These are phyloP conservation scores for Alauda arvensis DNA, from an alignment of 2,797 vertebrate species.

Conservation along the genomic window DNA sequence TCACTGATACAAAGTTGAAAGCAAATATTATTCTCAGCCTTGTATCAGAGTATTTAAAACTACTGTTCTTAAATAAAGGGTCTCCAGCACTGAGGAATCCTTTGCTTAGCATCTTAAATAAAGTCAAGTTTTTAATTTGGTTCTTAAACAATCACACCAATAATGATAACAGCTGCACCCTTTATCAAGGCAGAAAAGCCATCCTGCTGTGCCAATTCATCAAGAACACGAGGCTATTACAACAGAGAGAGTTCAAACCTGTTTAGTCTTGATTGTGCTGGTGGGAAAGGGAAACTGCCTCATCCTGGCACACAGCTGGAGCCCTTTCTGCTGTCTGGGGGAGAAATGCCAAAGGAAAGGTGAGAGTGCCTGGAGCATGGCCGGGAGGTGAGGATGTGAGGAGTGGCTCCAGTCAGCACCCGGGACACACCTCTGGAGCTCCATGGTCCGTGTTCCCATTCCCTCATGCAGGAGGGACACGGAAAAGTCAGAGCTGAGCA, in stretches of 20 bases:
- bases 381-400: background rate
- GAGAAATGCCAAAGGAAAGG: background rate
- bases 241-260: background rate
- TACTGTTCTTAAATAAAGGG: background rate
- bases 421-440: background rate
- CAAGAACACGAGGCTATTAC: conserved; percentile 1
- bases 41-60: background rate
- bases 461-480: accelerated
- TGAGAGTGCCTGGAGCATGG: background rate
- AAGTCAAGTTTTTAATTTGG: conserved; percentile 5
- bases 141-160: conserved; percentile 12
- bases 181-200: conserved; percentile 19
- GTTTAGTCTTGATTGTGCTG: conserved; percentile 1
- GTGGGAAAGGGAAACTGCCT: background rate
- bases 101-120: background rate
- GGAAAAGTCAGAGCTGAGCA: background rate
- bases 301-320: background rate
- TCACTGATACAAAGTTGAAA: background rate
- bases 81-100: background rate
- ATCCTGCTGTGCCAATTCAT: conserved; percentile 12
- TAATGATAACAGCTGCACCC: conserved; percentile 9
- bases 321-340: background rate
- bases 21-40: background rate
- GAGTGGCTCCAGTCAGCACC: background rate
- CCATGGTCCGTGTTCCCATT: background rate